phyloP scores from a whole-genome alignment of 2,888 invertebrate species.

The Periphyllus acericola region DNA sequence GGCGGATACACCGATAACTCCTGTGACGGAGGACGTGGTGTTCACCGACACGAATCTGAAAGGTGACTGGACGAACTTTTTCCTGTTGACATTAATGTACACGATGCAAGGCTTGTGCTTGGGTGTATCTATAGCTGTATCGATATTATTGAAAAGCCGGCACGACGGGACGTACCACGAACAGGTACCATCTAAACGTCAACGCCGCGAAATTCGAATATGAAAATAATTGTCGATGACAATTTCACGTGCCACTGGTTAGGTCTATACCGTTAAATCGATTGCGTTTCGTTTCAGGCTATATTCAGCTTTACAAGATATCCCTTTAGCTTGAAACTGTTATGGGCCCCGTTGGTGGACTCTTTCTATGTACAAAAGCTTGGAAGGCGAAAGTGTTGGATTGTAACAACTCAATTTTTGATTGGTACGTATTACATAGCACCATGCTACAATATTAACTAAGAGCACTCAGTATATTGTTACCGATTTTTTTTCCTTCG shows the following conservation, averaged over 20 bases:
- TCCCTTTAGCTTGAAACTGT: constrained; percentile 77
- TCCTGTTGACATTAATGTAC: constrained; percentile 35
- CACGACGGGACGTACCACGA: constrained; percentile 27
- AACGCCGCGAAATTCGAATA: too few relatives aligned
- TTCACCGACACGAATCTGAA: constrained; percentile 3
- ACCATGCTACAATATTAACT: too few relatives aligned
- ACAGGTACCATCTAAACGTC: constrained; percentile 30
- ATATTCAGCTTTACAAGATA: constrained; percentile 67
- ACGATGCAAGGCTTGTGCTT: constrained; percentile 41
- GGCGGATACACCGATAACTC: background rate
- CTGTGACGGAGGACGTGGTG: too few relatives aligned
- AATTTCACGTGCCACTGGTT: background rate
- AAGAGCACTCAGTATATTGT: too few relatives aligned
- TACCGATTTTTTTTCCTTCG: too few relatives aligned
- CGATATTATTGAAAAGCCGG: constrained; percentile 37
- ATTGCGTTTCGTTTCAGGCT: constrained; percentile 67
- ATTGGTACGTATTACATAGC: constrained; percentile 72
- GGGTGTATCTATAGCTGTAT: constrained; percentile 3
- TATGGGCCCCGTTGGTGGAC: constrained; percentile 99
- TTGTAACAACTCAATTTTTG: constrained; percentile 94
- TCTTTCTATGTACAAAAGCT: constrained; percentile 84
- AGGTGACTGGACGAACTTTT: constrained; percentile 49
- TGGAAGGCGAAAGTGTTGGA: constrained; percentile 94
- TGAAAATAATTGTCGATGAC: too few relatives aligned
- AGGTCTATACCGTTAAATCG: too few relatives aligned